Conservation (phyloP, 2,113 vertebrate species). For the human region GRCh38 chr1:206123001-206123500, state of each 20-base stretch:
- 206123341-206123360: too few relatives aligned
- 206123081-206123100: not conserved
- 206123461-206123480: too few relatives aligned
- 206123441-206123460: too few relatives aligned
- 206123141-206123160: slow-evolving; percentile 6
- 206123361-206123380: too few relatives aligned
- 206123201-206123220: not conserved
- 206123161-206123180: not conserved
- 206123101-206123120: not conserved
- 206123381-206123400: too few relatives aligned
- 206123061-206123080: not conserved
- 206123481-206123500: too few relatives aligned
- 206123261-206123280: not conserved
- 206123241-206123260: not conserved
- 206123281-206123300: not conserved
- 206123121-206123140: not conserved
- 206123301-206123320: too few relatives aligned
- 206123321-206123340: too few relatives aligned
- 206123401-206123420: too few relatives aligned
- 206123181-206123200: not conserved
- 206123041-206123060: not conserved
- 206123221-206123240: not conserved
- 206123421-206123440: too few relatives aligned
- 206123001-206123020: not conserved
- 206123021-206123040: not conserved